Conservation (phyloP, 2,113 vertebrate genomes). For the Corapipo altera region DNA sequence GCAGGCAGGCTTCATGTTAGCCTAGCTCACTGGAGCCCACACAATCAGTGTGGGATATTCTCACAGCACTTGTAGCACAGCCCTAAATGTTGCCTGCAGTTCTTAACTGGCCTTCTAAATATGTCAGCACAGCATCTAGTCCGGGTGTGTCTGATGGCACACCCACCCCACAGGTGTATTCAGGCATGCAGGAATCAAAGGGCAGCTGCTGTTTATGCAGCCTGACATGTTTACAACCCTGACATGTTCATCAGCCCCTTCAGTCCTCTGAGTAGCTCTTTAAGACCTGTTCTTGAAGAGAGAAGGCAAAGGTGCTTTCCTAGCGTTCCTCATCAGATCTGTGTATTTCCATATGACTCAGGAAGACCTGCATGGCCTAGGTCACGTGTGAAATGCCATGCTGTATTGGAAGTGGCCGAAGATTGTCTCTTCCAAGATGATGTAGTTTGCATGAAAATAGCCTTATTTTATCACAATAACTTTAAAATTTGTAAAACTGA, state of each 20-base stretch:
- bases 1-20: background rate
- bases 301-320: background rate
- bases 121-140: background rate
- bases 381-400: background rate
- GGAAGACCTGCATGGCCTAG: background rate
- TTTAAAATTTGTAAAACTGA: background rate
- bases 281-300: background rate
- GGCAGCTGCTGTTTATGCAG: background rate
- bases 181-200: background rate
- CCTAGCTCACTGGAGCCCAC: background rate
- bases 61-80: background rate
- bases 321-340: background rate
- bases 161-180: fast-evolving
- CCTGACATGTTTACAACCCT: background rate
- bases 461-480: background rate
- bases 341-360: background rate
- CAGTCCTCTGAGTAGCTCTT: background rate
- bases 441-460: background rate
- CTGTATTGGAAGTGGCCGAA: background rate
- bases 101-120: background rate
- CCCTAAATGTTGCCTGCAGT: fast-evolving
- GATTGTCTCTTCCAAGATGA: background rate
- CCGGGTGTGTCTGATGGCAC: background rate
- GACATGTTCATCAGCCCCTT: background rate
- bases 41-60: background rate